Evolutionary conservation across 1,140 invertebrate species (phyloP), one percentile per base, ranked within the genome.

Genomic region (Arctopsyche grandis): DNA sequence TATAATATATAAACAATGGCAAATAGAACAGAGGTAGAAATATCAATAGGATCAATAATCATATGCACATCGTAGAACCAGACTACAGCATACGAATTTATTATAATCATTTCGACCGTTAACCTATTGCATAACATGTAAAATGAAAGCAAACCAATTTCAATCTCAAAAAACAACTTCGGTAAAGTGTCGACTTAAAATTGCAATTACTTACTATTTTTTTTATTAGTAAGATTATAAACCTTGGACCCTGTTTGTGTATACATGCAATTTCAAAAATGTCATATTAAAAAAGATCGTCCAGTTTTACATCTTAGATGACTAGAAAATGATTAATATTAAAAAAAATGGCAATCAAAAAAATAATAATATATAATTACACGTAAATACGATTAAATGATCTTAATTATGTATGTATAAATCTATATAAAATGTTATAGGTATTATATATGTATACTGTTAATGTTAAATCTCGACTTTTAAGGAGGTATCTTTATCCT

Each of bases 21-120:
- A 66, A 66, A 66, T 22, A 66, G 21, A 66, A 24, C 21, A 66
- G 63, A 66, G 63, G 63, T 66, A 66, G 63, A 66, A 66, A 21
- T 22, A 26, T 12, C 12, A 26, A 12, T 66, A 66, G 1, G 24
- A 66, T 66, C 26, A 66, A 26, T 66, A 60, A 21, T 60, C 16
- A 52, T 52, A 52, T 7, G 44, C 44, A 46, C 5, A 46, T 46
- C n/a, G n/a, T n/a, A n/a, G n/a, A n/a, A n/a, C n/a, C n/a, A n/a
- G n/a, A n/a, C n/a, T n/a, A n/a, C n/a, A n/a, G n/a, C n/a, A n/a
- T n/a, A n/a, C n/a, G n/a, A n/a, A n/a, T n/a, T 38, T 38, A 38
- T 38, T 38, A 38, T 38, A 38, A 38, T 38, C n/a, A n/a, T n/a
- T n/a, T n/a, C n/a, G n/a, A n/a, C n/a, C n/a, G n/a, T n/a, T n/a